A percentile compares a stretch with the other conserved stretches of the same genome.
Conservation (phyloP, 2,113 vertebrate genomes). For the Theristicus caerulescens region DNA sequence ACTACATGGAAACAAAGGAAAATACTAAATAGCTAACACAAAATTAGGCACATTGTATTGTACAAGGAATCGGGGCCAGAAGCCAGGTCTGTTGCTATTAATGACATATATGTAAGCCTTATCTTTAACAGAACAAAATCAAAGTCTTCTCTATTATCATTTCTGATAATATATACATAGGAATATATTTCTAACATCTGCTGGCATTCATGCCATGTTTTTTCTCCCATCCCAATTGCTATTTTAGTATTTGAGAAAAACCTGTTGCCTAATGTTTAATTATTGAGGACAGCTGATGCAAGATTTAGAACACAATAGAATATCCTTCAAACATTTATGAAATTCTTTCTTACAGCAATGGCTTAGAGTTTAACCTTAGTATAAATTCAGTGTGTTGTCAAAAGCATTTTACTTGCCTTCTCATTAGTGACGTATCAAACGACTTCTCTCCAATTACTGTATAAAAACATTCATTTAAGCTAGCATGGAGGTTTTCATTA, state of each 20-base stretch:
- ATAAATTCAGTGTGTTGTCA: not conserved
- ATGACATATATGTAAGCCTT: not conserved
- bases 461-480: not conserved
- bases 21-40: not conserved
- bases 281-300: not conserved
- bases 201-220: not conserved
- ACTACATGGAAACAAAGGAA: not conserved
- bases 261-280: not conserved
- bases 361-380: not conserved
- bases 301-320: not conserved
- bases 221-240: not conserved
- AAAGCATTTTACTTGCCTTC: constrained; percentile 12
- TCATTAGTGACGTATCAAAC: not conserved
- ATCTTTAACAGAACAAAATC: not conserved
- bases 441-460: not conserved
- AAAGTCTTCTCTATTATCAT: not conserved
- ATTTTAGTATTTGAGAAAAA: not conserved
- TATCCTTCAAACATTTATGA: not conserved
- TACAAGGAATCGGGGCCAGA: not conserved
- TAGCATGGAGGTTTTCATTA: not conserved
- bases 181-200: not conserved
- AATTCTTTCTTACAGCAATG: not conserved
- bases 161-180: not conserved
- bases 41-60: not conserved
- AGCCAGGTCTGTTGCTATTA: not conserved